Percentiles rank a stretch among this genome's conserved stretches.
Evolutionary conservation across 2,113 vertebrate species (phyloP).

Genomic region (Numida meleagris): DNA sequence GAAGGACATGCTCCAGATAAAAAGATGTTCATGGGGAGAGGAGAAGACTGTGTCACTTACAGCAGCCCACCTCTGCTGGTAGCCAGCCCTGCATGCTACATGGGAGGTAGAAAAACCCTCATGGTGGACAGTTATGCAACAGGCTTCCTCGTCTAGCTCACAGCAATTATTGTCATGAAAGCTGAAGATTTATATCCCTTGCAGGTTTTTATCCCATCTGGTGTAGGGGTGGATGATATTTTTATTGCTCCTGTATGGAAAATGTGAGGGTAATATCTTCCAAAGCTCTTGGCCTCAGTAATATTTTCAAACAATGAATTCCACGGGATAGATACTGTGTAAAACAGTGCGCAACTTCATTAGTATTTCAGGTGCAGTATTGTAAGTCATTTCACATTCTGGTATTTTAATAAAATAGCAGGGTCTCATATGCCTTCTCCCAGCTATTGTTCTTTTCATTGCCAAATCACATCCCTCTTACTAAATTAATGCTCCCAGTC

Average conservation of each 20-base stretch:
- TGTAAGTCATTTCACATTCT: slow-evolving; percentile 39
- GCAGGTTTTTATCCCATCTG: slow-evolving; percentile 63
- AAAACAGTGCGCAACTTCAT: not conserved
- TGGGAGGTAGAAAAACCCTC: slow-evolving; percentile 21
- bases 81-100: not conserved
- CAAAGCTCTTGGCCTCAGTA: not conserved
- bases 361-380: slow-evolving; percentile 1
- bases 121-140: slow-evolving; percentile 22
- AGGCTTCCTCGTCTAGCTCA: not conserved
- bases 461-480: not conserved
- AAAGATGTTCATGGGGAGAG: not conserved
- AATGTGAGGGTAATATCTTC: slow-evolving; percentile 53
- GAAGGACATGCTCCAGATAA: not conserved
- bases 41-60: rapidly evolving
- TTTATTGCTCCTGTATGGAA: slow-evolving; percentile 61
- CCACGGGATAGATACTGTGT: not conserved
- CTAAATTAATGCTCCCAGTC: slow-evolving; percentile 19
- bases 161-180: slow-evolving; percentile 20
- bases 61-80: not conserved
- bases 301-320: slow-evolving; percentile 33
- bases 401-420: slow-evolving; percentile 11
- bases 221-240: slow-evolving; percentile 66
- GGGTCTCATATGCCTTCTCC: not conserved
- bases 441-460: slow-evolving; percentile 46
- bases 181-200: slow-evolving; percentile 51